These are phyloP conservation scores for Balearica regulorum DNA, from an alignment of 2,797 vertebrate genomes.

Conservation along the genomic window DNA sequence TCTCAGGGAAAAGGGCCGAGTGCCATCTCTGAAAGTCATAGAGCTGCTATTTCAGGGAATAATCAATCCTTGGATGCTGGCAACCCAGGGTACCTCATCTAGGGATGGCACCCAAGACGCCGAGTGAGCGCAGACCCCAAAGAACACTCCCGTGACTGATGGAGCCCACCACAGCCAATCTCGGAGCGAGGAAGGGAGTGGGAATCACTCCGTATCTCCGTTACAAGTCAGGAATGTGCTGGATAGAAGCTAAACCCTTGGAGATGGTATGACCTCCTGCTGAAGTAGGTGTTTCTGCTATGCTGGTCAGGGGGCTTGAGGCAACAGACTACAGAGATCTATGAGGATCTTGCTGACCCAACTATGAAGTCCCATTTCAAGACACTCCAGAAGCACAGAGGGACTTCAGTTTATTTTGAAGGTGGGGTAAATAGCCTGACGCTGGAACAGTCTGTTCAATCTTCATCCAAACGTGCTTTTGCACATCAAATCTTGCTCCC, in stretches of 20 bases:
- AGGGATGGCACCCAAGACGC: neutral
- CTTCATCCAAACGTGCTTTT: neutral
- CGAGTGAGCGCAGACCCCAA: accelerated
- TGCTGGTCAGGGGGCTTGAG: neutral
- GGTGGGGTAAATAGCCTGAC: neutral
- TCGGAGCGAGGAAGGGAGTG: neutral
- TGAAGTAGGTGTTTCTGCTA: neutral
- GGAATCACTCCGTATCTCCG: accelerated
- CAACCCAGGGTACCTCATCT: neutral
- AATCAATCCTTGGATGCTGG: neutral
- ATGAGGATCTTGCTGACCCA: neutral
- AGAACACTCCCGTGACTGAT: too few relatives aligned
- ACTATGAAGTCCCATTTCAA: neutral
- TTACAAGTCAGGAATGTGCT: neutral
- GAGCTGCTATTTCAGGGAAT: neutral
- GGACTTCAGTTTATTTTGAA: neutral
- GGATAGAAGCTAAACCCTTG: neutral
- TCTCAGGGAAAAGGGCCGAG: neutral
- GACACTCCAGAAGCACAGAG: neutral
- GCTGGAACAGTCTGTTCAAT: neutral
- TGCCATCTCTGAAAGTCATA: neutral
- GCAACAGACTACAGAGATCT: neutral
- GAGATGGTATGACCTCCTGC: neutral
- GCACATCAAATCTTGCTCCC: neutral
- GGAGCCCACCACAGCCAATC: neutral